phyloP scores from a whole-genome alignment of 2,113 vertebrate species.

The Smithornis capensis region DNA sequence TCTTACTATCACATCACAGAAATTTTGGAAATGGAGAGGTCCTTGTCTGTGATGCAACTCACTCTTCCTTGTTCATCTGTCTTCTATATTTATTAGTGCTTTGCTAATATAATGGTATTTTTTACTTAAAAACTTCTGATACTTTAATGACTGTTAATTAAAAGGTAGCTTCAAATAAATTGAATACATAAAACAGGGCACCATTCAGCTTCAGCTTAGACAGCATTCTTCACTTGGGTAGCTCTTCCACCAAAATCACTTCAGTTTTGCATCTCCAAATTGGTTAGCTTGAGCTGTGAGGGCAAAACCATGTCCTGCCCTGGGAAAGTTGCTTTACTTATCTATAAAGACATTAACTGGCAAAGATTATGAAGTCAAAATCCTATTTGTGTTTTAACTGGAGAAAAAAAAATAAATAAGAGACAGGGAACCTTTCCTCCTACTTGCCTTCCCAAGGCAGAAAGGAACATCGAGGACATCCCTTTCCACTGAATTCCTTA shows the following conservation, averaged over 20 bases:
- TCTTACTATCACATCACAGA: background rate
- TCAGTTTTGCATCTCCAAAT: background rate
- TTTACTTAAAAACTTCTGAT: background rate
- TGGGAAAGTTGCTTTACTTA: background rate
- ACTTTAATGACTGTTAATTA: background rate
- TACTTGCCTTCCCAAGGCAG: background rate
- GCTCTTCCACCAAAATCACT: background rate
- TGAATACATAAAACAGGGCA: background rate
- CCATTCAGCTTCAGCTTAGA: background rate
- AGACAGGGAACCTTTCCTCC: background rate
- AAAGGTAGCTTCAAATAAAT: background rate
- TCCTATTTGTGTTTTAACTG: background rate
- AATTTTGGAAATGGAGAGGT: background rate
- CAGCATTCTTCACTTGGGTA: background rate
- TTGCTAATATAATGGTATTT: background rate
- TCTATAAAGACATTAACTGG: background rate
- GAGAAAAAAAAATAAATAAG: background rate
- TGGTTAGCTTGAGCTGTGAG: background rate
- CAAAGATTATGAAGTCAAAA: background rate
- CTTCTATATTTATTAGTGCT: background rate
- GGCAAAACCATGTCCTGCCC: background rate
- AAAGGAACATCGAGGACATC: rapidly evolving
- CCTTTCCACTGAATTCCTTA: background rate
- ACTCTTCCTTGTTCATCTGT: background rate
- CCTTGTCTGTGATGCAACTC: background rate